Percentiles rank a stretch among this genome's conserved stretches.
phyloP scores from a whole-genome alignment of 2,113 vertebrate genomes.

The Mirza zaza region DNA sequence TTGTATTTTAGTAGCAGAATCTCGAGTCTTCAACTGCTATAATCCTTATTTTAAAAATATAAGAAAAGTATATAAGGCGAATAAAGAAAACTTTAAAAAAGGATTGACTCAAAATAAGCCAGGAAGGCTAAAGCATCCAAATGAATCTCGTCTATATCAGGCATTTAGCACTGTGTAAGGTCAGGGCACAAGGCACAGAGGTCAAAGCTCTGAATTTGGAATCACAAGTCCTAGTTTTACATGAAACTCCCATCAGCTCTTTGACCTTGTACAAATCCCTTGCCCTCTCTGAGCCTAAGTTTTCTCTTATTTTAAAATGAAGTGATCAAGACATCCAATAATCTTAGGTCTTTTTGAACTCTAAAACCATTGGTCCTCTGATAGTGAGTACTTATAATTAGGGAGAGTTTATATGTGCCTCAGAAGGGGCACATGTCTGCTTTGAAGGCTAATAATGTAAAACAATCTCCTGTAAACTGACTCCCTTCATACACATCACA shows the following conservation, averaged over 20 bases:
- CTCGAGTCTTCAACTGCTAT: background rate
- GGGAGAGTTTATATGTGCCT: background rate
- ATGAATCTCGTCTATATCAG: background rate
- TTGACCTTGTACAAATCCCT: background rate
- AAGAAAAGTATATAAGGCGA: background rate
- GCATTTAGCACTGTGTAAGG: background rate
- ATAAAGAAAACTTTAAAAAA: constrained; percentile 12
- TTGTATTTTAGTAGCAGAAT: constrained; percentile 10
- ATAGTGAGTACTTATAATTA: background rate
- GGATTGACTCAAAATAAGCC: background rate
- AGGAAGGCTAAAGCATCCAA: background rate
- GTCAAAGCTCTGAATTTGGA: constrained; percentile 26
- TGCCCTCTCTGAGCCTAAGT: background rate
- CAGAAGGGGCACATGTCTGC: background rate
- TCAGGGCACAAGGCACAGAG: background rate
- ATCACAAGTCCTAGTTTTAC: background rate
- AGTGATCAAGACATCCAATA: background rate
- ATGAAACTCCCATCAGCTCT: background rate
- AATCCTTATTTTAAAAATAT: constrained; percentile 15
- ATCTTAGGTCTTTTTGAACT: background rate
- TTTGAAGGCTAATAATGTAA: background rate
- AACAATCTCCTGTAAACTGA: background rate
- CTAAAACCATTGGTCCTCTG: background rate
- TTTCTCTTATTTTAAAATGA: constrained; percentile 54
- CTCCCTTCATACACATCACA: background rate